Conservation (phyloP, 2,888 invertebrate genomes). For the Acanthosoma haemorrhoidale region DNA sequence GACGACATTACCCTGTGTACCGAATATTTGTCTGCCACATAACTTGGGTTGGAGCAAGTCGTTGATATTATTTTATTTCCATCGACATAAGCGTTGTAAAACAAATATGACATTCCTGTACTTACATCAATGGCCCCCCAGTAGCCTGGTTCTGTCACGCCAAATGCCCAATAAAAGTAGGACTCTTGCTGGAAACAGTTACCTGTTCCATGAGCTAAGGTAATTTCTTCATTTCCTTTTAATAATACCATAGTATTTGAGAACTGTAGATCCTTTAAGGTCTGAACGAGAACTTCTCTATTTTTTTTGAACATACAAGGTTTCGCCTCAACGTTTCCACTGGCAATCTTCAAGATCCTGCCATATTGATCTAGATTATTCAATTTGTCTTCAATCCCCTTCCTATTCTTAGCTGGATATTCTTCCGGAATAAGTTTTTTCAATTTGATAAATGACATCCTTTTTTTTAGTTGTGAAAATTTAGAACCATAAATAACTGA, state of each 20-base stretch:
- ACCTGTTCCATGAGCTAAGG: background rate
- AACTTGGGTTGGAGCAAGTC: background rate
- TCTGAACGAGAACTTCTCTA: background rate
- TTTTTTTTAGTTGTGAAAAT: background rate
- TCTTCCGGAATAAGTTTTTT: background rate
- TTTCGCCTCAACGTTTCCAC: background rate
- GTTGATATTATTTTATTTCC: background rate
- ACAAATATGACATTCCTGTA: background rate
- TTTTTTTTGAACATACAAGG: background rate
- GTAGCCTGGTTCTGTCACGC: background rate
- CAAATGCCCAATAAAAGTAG: background rate
- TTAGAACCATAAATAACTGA: no score
- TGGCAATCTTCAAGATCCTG: background rate
- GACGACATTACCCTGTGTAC: background rate
- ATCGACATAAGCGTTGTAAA: background rate
- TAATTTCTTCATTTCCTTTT: background rate
- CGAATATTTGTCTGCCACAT: background rate
- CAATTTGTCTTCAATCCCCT: background rate
- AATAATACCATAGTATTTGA: background rate
- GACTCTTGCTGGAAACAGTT: background rate
- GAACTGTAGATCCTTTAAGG: background rate
- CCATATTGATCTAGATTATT: background rate
- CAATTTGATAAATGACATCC: background rate
- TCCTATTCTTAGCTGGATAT: background rate
- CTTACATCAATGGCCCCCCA: background rate